Conservation (phyloP, 2,888 invertebrate genomes). For the Drosophila atroscutellata region DNA sequence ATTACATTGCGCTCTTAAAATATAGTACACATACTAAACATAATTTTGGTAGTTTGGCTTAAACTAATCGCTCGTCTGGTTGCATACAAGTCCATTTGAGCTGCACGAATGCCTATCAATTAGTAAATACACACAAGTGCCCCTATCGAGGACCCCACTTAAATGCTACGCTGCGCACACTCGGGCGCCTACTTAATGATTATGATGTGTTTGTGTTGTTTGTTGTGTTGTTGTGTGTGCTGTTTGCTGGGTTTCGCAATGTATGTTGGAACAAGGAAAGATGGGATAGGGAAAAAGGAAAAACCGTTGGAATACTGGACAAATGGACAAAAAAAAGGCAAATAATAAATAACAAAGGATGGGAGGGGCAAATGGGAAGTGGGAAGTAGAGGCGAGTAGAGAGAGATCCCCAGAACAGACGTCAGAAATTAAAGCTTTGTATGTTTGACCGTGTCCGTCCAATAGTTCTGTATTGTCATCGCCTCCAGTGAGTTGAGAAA, state of each 20-base stretch:
- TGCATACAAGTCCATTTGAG: conserved; percentile 28
- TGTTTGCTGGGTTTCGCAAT: conserved; percentile 12
- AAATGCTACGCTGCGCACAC: conserved; percentile 46
- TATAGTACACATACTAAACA: conserved; percentile 55
- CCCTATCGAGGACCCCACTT: conserved; percentile 24
- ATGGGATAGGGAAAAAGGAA: not conserved
- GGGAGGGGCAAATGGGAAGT: not conserved
- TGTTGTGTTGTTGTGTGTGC: conserved; percentile 6
- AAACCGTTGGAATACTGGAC: not conserved
- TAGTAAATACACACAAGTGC: conserved; percentile 62
- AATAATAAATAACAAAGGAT: not conserved
- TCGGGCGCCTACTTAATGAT: conserved; percentile 46
- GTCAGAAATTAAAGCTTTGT: conserved; percentile 90
- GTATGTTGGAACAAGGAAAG: not conserved
- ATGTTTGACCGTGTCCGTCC: conserved; percentile 96
- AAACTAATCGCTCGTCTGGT: conserved; percentile 62
- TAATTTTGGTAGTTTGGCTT: conserved; percentile 76
- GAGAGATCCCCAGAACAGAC: conserved; percentile 16
- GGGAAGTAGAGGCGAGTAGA: not conserved
- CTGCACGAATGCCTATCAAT: conserved; percentile 60
- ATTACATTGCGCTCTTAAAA: conserved; percentile 64
- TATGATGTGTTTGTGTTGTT: conserved; percentile 44
- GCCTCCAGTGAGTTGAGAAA: conserved; percentile 96
- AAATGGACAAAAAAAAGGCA: conserved; percentile 10
- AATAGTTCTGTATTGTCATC: conserved; percentile 97